phyloP scores from a whole-genome alignment of 2,888 invertebrate species.

The Drosophila mimica region DNA sequence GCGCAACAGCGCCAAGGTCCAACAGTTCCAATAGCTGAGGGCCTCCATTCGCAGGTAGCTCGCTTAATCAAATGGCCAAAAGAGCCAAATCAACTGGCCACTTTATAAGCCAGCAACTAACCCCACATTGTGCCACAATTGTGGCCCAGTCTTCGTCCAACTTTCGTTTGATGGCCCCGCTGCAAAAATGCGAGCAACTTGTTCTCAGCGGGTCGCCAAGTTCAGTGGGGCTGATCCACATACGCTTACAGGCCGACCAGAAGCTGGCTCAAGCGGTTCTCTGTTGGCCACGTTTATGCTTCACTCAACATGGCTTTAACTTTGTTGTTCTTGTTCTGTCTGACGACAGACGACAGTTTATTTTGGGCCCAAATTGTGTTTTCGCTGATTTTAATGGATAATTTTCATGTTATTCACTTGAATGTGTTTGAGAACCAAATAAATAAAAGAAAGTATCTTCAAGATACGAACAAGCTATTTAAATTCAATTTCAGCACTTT shows the following conservation, averaged over 20 bases:
- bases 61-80: constrained; percentile 41
- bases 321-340: background rate
- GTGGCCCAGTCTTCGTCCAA: constrained; percentile 1
- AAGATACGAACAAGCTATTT: too few species aligned
- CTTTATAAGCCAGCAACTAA: constrained; percentile 50
- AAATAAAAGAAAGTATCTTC: too few species aligned
- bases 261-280: constrained; percentile 17
- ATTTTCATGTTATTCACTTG: background rate
- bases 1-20: constrained; percentile 42
- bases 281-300: constrained; percentile 12
- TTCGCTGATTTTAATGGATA: background rate
- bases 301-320: background rate
- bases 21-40: constrained; percentile 23
- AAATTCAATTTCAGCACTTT: background rate
- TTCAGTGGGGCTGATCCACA: constrained; percentile 38
- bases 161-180: constrained; percentile 55
- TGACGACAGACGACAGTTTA: background rate
- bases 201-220: constrained; percentile 54
- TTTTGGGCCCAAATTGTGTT: background rate
- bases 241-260: constrained; percentile 2
- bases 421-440: background rate
- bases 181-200: constrained; percentile 49
- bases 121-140: background rate
- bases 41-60: constrained; percentile 51
- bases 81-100: background rate